These are phyloP conservation scores for Galeopterus variegatus DNA, from an alignment of 2,113 vertebrate genomes.

Conservation along the genomic window DNA sequence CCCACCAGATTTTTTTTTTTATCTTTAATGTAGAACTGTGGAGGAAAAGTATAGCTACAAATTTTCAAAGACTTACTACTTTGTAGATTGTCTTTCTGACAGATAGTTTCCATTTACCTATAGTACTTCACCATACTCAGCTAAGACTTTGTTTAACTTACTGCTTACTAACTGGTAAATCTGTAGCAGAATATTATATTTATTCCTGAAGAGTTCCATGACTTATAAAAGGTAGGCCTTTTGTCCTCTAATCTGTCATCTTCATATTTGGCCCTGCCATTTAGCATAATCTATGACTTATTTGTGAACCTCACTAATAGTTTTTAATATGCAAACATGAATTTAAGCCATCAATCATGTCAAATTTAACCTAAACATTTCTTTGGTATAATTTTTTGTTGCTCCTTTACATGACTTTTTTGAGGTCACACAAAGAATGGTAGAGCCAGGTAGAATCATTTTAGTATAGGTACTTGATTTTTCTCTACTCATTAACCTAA, in stretches of 20 bases:
- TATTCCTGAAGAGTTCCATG: conserved; percentile 3
- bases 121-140: neutral
- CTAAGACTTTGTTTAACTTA: conserved; percentile 33
- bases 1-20: neutral
- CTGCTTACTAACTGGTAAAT: neutral
- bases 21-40: neutral
- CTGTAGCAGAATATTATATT: neutral
- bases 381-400: neutral
- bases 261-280: neutral
- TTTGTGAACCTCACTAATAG: conserved; percentile 4
- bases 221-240: neutral
- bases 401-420: conserved; percentile 5
- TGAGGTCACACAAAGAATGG: neutral
- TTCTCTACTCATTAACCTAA: conserved; percentile 30
- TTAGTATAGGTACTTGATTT: neutral
- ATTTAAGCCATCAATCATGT: neutral
- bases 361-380: neutral
- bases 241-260: neutral
- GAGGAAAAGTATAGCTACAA: neutral
- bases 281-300: neutral
- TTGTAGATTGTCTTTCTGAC: neutral
- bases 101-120: neutral
- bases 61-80: neutral
- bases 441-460: neutral
- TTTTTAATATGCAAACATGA: conserved; percentile 45